Evolutionary conservation across 2,888 invertebrate genomes (phyloP).

Genomic region (Microplitis deprimator): DNA sequence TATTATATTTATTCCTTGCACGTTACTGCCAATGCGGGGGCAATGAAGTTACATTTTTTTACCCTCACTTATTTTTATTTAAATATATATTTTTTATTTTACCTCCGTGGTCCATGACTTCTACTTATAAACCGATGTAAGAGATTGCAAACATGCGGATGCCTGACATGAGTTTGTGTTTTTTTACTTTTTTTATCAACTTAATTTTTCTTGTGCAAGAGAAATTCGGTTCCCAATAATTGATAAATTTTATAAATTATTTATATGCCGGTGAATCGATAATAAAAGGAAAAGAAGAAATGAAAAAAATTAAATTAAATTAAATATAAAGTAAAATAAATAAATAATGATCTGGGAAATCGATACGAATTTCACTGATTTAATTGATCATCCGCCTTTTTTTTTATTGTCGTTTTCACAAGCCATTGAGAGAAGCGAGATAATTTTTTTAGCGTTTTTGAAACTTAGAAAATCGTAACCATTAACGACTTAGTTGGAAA

Average conservation of each 20-base stretch:
- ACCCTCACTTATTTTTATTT: constrained; percentile 10
- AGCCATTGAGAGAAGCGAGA: background rate
- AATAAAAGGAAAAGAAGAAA: constrained; percentile 25
- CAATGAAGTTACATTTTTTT: constrained; percentile 22
- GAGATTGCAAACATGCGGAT: too few species aligned
- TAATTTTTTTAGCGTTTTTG: background rate
- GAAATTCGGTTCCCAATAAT: constrained; percentile 48
- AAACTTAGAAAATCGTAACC: constrained; percentile 32
- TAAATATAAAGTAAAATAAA: background rate
- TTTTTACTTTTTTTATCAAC: constrained; percentile 18
- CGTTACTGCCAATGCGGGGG: constrained; percentile 37
- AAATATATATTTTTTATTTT: constrained; percentile 33
- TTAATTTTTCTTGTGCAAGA: constrained; percentile 12
- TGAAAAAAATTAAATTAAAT: constrained; percentile 41
- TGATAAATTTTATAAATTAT: constrained; percentile 9
- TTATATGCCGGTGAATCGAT: constrained; percentile 21
- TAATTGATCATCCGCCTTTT: constrained; percentile 39
- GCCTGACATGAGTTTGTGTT: too few species aligned
- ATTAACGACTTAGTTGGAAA: constrained; percentile 31
- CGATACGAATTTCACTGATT: constrained; percentile 30
- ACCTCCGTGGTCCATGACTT: constrained; percentile 1
- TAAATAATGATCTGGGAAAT: constrained; percentile 2
- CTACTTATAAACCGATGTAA: background rate
- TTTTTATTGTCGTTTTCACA: constrained; percentile 27
- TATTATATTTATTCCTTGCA: constrained; percentile 66